Conservation (phyloP, 1,140 invertebrate species). For the Tetranychus urticae region DNA sequence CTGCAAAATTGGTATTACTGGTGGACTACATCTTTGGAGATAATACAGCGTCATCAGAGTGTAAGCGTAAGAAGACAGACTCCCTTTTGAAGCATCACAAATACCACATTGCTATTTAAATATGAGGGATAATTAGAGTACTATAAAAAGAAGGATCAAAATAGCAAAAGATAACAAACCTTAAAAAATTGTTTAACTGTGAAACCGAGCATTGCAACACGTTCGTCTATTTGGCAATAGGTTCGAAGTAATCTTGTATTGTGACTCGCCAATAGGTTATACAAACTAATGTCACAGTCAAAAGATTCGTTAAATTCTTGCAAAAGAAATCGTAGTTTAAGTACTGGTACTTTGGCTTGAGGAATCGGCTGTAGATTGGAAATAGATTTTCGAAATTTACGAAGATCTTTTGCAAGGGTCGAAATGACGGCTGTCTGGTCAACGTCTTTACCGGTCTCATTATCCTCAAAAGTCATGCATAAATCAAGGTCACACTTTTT, state of each 20-base stretch:
- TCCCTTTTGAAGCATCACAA: conserved; percentile 34
- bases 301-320: conserved; percentile 10
- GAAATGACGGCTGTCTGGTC: conserved; percentile 23
- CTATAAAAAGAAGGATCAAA: neutral
- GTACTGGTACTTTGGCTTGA: conserved; percentile 38
- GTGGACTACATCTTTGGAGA: conserved; percentile 30
- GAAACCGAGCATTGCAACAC: conserved; percentile 31
- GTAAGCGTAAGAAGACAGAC: conserved; percentile 36
- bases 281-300: conserved; percentile 35
- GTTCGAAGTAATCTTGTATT: conserved; percentile 30
- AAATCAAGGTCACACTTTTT: conserved; percentile 33
- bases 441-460: conserved; percentile 18
- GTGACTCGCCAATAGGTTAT: conserved; percentile 28
- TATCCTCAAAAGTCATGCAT: conserved; percentile 29
- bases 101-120: conserved; percentile 28
- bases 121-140: neutral
- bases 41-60: conserved; percentile 34
- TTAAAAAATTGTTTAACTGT: conserved; percentile 33
- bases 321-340: conserved; percentile 29
- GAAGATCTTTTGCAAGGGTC: conserved; percentile 22
- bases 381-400: conserved; percentile 19
- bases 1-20: conserved; percentile 35
- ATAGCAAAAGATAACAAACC: conserved; percentile 13
- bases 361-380: conserved; percentile 28
- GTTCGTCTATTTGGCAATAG: conserved; percentile 28